Evolutionary conservation across 2,797 vertebrate genomes (phyloP).

Genomic region (Sebastes glaucus): DNA sequence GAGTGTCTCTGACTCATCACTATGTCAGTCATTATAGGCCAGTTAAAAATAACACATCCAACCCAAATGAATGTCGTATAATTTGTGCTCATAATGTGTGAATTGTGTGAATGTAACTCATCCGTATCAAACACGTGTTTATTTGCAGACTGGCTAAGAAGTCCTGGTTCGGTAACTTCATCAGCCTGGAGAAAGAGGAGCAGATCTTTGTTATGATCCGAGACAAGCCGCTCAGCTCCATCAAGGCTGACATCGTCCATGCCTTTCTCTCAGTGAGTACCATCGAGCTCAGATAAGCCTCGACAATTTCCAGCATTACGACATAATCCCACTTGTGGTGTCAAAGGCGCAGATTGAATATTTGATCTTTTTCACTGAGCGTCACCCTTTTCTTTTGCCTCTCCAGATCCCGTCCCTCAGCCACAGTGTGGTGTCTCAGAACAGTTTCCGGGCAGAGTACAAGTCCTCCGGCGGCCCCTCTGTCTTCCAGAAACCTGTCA

Average conservation of each 20-base stretch:
- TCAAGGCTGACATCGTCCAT: slow-evolving; percentile 95
- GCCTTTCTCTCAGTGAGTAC: slow-evolving; percentile 91
- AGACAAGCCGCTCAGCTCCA: slow-evolving; percentile 94
- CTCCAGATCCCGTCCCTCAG: slow-evolving; percentile 92
- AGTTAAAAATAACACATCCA: slow-evolving; percentile 15
- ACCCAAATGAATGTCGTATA: neutral
- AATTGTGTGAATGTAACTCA: neutral
- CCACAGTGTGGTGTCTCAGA: slow-evolving; percentile 94
- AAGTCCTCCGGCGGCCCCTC: slow-evolving; percentile 91
- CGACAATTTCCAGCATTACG: neutral
- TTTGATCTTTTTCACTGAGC: neutral
- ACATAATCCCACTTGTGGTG: neutral
- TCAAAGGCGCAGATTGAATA: neutral
- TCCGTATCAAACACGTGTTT: neutral
- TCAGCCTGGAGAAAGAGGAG: slow-evolving; percentile 93
- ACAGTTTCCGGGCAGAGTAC: slow-evolving; percentile 94
- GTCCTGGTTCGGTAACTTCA: slow-evolving; percentile 96
- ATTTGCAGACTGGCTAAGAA: slow-evolving; percentile 89
- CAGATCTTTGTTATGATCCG: slow-evolving; percentile 92
- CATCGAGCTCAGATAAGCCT: neutral
- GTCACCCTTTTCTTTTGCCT: neutral
- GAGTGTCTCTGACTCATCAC: neutral
- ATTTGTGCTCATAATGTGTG: neutral
- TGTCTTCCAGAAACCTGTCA: slow-evolving; percentile 96
- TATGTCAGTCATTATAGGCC: neutral